Conservation (phyloP, 2,888 invertebrate species). For the Rotaria magnacalcarata region DNA sequence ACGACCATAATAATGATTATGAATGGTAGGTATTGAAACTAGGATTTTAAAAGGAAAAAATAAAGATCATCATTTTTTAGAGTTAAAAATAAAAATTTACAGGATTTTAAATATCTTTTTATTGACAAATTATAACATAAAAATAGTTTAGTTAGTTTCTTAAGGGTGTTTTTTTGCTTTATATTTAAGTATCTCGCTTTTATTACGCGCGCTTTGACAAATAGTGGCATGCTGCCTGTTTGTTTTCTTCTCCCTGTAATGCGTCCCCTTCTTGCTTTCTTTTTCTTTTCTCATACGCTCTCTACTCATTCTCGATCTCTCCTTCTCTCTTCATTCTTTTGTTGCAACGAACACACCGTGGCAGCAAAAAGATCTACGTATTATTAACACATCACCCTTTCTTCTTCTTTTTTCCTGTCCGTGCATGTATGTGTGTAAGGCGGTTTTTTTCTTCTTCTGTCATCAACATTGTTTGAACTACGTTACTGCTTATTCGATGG, state of each 20-base stretch:
- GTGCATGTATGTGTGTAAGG: constrained; percentile 20
- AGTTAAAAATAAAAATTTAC: not conserved
- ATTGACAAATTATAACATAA: not conserved
- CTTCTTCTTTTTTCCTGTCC: not conserved
- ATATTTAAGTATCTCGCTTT: not conserved
- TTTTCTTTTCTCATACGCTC: constrained; percentile 1
- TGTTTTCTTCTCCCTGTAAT: constrained; percentile 1
- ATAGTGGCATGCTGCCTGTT: constrained; percentile 31
- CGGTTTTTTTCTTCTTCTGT: constrained; percentile 12
- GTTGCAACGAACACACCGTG: constrained; percentile 18
- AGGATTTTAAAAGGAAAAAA: not conserved
- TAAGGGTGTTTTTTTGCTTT: not conserved
- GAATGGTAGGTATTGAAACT: not conserved
- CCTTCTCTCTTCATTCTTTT: not conserved
- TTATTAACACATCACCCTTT: constrained; percentile 26
- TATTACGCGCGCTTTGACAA: constrained; percentile 14
- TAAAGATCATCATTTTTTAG: not conserved
- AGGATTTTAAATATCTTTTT: not conserved
- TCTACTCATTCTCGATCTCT: constrained; percentile 22
- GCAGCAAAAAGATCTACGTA: constrained; percentile 18
- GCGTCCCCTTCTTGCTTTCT: constrained; percentile 14
- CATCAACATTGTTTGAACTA: constrained; percentile 31
- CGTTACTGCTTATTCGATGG: constrained; percentile 12
- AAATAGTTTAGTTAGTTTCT: not conserved
- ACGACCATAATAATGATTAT: not conserved